A percentile compares a stretch with the other conserved stretches of the same genome.
These are phyloP conservation scores for Lasioglossum lativentre DNA, from an alignment of 2,888 invertebrate species.

Conservation along the genomic window DNA sequence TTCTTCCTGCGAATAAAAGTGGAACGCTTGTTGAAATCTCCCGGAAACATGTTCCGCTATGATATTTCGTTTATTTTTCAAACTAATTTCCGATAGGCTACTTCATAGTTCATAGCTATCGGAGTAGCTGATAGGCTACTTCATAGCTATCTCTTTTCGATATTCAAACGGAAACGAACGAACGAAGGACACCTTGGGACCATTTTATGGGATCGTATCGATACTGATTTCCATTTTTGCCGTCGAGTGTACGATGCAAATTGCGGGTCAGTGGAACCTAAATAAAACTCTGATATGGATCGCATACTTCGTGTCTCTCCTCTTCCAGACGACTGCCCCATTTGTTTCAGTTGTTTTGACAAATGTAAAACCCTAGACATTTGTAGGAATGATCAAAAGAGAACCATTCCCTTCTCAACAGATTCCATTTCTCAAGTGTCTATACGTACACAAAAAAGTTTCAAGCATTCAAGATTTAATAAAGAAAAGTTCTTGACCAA, in stretches of 20 bases:
- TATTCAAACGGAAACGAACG: background rate
- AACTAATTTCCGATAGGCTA: background rate
- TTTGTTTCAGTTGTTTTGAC: background rate
- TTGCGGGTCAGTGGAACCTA: background rate
- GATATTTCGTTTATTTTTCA: background rate
- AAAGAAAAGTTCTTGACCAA: no score
- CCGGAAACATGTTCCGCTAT: background rate
- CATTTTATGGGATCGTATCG: background rate
- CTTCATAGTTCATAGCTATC: background rate
- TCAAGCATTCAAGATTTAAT: no score
- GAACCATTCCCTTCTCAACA: background rate
- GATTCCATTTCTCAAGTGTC: background rate
- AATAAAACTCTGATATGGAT: conserved; percentile 6
- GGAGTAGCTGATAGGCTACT: background rate
- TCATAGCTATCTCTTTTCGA: background rate
- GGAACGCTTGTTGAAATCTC: background rate
- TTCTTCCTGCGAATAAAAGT: background rate
- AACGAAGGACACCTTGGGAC: background rate
- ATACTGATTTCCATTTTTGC: background rate
- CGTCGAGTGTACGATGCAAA: background rate
- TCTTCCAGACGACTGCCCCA: background rate
- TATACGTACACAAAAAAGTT: background rate
- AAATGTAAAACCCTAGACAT: background rate
- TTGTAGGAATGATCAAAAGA: background rate
- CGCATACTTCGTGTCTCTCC: background rate